Base-by-base conservation (phyloP, 2,797 vertebrate species). In the Antennarius maculatus region DNA sequence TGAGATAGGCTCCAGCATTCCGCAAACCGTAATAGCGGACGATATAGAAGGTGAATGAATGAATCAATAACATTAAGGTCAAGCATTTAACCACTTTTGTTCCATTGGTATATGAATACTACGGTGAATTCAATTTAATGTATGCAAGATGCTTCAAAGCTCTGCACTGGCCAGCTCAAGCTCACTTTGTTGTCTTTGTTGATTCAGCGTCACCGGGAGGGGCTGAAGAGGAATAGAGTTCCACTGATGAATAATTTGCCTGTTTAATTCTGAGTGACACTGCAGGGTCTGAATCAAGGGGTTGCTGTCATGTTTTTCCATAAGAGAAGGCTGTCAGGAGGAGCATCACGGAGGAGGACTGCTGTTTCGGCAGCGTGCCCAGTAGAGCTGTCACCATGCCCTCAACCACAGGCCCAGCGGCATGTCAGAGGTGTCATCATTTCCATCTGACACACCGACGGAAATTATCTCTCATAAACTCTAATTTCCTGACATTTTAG, bases 401-500 rank as follows among this genome's bases (percentile, higher is more conserved):
- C 93, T 93, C 93, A 92, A 87, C 83, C 86, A 86, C 86, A 91
- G 92, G 91, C 93, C 93, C 71, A 29, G 89, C 80, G 72, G 88
- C 91, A 88, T 92, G 94, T 95, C 94, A 95, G 91, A 91, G 61
- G 91, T 86, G 94, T 94, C 94, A 94, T 91, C 93, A 94, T 82
- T 95, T 91, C 93, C 92, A 92, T 92, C 92, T 94, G 94, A 96
- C 93, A 92, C 68, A 68, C 83, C 86, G 83, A 90, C 87, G 69
- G 86, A 95, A 95, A 95, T 94, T 81, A 95, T 95, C 92, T 94
- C 92, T 82, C 92, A 91, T 93, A 94, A 95, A 94, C 94, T 94
- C 94, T 94, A 95, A 96, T 95, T 95, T 95, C 89, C 92, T 95
- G 95, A 96, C 95, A 95, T 96, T 96, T 95, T 94, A 95, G 85